A percentile compares a stretch with the other conserved stretches of the same genome.
Conservation (phyloP, 2,888 invertebrate species). For the Idaea aversata region DNA sequence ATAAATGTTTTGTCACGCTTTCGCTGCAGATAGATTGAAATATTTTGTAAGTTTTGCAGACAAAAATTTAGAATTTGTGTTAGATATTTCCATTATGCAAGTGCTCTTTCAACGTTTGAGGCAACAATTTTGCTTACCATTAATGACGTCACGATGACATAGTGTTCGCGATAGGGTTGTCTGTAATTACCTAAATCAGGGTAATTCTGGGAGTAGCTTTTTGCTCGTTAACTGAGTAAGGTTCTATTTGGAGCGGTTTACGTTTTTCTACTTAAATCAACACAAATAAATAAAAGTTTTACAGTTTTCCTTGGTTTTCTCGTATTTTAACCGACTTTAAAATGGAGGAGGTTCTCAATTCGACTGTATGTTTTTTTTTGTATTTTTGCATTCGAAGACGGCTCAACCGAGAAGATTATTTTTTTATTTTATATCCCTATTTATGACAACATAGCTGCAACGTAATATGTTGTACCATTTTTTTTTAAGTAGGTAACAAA, state of each 20-base stretch:
- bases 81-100: constrained; percentile 13
- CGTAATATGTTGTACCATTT: background rate
- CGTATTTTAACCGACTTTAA: no score
- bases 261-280: background rate
- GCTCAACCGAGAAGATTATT: constrained; percentile 3
- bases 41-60: no score
- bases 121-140: constrained; percentile 66
- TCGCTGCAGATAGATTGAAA: no score
- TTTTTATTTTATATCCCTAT: no score
- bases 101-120: background rate
- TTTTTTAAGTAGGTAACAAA: background rate
- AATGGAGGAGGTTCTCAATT: no score
- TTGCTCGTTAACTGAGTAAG: constrained; percentile 62
- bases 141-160: constrained; percentile 77
- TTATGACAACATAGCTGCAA: background rate
- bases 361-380: no score
- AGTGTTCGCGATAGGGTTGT: constrained; percentile 63
- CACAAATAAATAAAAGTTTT: background rate
- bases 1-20: no score
- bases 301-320: no score
- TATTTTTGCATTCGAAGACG: no score
- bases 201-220: constrained; percentile 69
- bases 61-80: constrained; percentile 4
- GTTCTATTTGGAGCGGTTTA: constrained; percentile 24
- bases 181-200: constrained; percentile 75